Base-by-base conservation (phyloP, 2,113 vertebrate species). In the Chamaea fasciata region DNA sequence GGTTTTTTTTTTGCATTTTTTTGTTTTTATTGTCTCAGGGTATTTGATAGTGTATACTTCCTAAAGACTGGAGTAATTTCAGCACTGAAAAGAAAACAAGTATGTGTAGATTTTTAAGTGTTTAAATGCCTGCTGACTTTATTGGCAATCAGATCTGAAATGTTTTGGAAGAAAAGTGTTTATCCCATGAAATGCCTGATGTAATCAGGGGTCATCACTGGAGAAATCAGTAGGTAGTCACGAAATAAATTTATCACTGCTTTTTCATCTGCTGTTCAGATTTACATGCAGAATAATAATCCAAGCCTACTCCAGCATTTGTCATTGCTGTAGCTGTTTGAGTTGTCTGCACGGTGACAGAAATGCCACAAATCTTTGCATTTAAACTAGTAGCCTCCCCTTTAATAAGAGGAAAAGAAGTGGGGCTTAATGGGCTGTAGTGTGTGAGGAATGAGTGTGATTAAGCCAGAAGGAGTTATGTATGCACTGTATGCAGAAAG, bases 61-160 rank as follows among this genome's bases (percentile, higher is more conserved):
- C 27, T 81, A 59, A 91, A 78, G 84, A 62, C 56, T 63, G 26
- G 35, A 71, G 21, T 81, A 53, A 87, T 91, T 77, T 91, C 56
- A 75, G 35, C 37, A 49, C 41, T 31, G 37, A 78, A 71, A 82
- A 65, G 26, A 93, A 76, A 76, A 56, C 12, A 28, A 8, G 7
- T 44, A 52, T 65, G 8, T 85, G 91, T 65, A 46, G 62, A 42
- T 87, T 83, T 68, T 3, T 49, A 68, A 57, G 23, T 71, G 52
- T 75, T 91, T 81, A 47, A 87, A 79, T 11, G 19, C 65, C 23
- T 56, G 8, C 26, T 94, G 74, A 64, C 56, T 88, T 88, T 75
- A 71, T 60, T 89, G 65, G 28, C 65, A 91, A 31, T 82, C 22
- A 79, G 49, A 68, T 56, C 44, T 52, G 15, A 39, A 78, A 53